Base-by-base conservation (phyloP, 1,140 invertebrate genomes). In the Gonioctena quinquepunctata region DNA sequence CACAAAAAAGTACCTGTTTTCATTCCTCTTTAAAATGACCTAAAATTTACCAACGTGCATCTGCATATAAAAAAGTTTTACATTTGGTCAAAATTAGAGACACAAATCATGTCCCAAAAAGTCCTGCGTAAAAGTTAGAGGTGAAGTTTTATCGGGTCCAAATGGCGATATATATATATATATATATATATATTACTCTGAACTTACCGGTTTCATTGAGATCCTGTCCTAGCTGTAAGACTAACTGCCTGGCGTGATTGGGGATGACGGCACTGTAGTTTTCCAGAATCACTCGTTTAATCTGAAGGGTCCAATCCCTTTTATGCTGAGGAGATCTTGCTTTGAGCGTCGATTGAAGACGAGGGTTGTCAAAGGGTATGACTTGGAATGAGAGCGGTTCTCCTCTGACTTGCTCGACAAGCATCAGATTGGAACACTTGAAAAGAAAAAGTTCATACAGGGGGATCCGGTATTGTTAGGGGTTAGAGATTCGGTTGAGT, bases 361-460 rank as follows among this genome's bases (percentile, higher is more conserved):
- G 87, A 63, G 95, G 96, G 86, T 96, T 95, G 82, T 98, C 94
- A 85, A 96, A 98, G 48, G 96, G 96, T 79, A 99, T 94, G 26
- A 98, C 93, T 84, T 98, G 96, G 85, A 99, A 98, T 82, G 94
- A 95, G 23, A 96, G 88, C 6, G 96, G 95, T 77, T 98, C 96
- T 26, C 94, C 94, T 28, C 94, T 90, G 77, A 99, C 94, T 81
- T 94, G 95, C 82, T 99, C 97, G 78, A 97, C 96, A 57, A 99
- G 84, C 95, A 98, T 99, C 84, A 99, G 87, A 85, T 97, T 97
- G 68, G 96, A 96, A 86, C 96, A 97, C 96, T 98, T 85, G 18
- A 18, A 64, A 70, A 57, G 63, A 54, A 18, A 54, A 54, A 42
- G n/a, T n/a, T n/a, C n/a, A n/a, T n/a, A n/a, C n/a, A n/a, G n/a